Evolutionary conservation across 2,113 vertebrate species (phyloP).

Genomic region (Arvicanthis niloticus): DNA sequence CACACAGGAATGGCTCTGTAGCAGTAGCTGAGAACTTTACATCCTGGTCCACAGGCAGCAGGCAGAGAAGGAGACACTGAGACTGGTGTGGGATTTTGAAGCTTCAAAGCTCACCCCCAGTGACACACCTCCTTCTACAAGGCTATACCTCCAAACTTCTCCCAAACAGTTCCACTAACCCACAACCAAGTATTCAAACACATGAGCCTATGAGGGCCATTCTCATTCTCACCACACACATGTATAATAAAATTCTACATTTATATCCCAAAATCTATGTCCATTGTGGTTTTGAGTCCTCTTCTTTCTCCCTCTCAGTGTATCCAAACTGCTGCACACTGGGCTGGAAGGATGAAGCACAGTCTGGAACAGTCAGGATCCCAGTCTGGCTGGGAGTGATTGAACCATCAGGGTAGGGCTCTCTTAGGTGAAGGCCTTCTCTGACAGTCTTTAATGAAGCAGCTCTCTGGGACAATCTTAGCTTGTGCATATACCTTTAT

Average conservation of each 20-base stretch:
- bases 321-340: no score
- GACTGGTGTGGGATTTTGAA: background rate
- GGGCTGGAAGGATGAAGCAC: no score
- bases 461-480: no score
- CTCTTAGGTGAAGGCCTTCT: no score
- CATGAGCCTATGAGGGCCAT: background rate
- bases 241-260: conserved; percentile 3
- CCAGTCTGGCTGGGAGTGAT: no score
- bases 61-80: background rate
- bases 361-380: no score
- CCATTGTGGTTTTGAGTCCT: background rate
- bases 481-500: no score
- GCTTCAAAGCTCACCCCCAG: background rate
- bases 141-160: background rate
- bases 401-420: no score
- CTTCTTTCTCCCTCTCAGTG: no score
- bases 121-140: background rate
- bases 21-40: background rate
- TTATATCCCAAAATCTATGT: background rate
- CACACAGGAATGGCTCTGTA: background rate
- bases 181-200: background rate
- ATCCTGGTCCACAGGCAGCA: background rate
- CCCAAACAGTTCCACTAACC: background rate
- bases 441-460: no score
- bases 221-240: background rate